Conservation (phyloP, 2,888 invertebrate genomes). For the Julus scanicus region DNA sequence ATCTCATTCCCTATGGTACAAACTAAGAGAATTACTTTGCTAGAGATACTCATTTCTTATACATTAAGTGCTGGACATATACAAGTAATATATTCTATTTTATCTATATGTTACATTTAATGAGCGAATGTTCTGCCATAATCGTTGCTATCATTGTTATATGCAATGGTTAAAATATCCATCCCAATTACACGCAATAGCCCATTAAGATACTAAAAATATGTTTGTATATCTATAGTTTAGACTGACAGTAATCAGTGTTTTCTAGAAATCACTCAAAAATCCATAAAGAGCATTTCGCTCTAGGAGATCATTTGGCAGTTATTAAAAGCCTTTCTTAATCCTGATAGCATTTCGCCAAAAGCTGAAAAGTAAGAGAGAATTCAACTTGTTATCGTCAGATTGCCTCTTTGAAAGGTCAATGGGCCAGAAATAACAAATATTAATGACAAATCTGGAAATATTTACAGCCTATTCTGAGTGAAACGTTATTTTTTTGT, state of each 20-base stretch:
- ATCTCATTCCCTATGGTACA: too few relatives aligned
- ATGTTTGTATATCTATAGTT: not conserved
- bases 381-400: not conserved
- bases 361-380: not conserved
- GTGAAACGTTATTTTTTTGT: not conserved
- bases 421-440: not conserved
- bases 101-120: too few relatives aligned
- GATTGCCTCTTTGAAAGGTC: not conserved
- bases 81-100: too few relatives aligned
- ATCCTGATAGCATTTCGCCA: not conserved
- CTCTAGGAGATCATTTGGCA: not conserved
- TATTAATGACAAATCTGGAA: not conserved
- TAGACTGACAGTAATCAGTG: not conserved
- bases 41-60: too few relatives aligned
- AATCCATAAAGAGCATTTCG: not conserved
- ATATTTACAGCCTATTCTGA: not conserved
- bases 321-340: constrained; percentile 6
- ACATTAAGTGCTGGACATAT: too few relatives aligned
- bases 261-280: not conserved
- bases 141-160: not conserved
- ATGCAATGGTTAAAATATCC: not conserved
- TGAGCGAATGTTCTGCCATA: too few relatives aligned
- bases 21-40: too few relatives aligned
- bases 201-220: too few relatives aligned
- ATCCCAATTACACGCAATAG: not conserved